Evolutionary conservation across 2,888 invertebrate species (phyloP), one percentile per base, ranked within the genome.

Genomic region (Netelia virgata): DNA sequence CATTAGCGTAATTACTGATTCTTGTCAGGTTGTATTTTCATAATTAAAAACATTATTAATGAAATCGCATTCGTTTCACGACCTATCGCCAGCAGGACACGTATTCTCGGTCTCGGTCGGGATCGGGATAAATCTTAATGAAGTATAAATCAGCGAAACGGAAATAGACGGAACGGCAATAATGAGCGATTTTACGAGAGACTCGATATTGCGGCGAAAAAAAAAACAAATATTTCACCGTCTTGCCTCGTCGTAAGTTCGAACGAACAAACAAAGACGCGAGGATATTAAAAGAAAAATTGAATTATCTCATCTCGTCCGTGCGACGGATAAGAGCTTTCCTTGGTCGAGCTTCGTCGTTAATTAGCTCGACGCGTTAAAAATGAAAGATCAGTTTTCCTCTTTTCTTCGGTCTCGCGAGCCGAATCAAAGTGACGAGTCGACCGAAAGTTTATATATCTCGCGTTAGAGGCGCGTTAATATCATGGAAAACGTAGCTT

Each of bases 401-500:
- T 59, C 16, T 73, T 53, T 59, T 64, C 23, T 61, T 23, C 75
- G 69, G 64, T 23, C 47, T 50, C 55, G 61, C 41, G n/a, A 50
- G 61, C 47, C 36, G 23, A 57, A 20, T 50, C 75, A 59, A 75
- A 70, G 83, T 82, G 80, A 83, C 70, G 84, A 74, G 74, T n/a
- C 66, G 50, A 23, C 55, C 66, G 59, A 72, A 79, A 80, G 63
- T 85, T 83, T 79, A 47, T 57, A 64, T 57, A 50, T 66, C 18
- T 64, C 69, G 18, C 68, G 50, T 84, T 53, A 6, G 36, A 36
- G 8, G 36, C 36, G 36, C 68, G 59, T 23, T 57, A 36, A 86
- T 90, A 91, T 92, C 91, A 91, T 92, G 90, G 89, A 84, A 87
- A 92, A 92, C 89, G 91, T 91, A 90, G 89, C 53, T 55, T 57